phyloP scores from a whole-genome alignment of 2,113 vertebrate species.

The Cynocephalus volans region DNA sequence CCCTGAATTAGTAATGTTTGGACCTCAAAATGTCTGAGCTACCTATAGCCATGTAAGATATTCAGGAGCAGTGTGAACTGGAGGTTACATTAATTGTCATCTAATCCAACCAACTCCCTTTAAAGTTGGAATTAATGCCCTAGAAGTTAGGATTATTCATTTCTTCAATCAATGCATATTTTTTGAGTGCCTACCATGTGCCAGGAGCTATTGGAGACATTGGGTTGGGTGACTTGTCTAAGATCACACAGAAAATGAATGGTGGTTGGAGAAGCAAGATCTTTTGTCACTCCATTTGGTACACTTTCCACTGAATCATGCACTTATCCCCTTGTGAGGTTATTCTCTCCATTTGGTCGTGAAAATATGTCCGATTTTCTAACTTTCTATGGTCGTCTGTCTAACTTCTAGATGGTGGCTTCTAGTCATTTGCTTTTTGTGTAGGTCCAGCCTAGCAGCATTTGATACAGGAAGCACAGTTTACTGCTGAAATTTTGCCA shows the following conservation, averaged over 20 bases:
- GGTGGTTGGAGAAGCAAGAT: background rate
- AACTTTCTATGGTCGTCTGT: background rate
- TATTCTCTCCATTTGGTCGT: constrained; percentile 23
- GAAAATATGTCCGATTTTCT: background rate
- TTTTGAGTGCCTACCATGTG: background rate
- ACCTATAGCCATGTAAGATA: background rate
- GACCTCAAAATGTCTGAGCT: background rate
- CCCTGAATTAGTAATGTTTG: background rate
- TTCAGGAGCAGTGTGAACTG: background rate
- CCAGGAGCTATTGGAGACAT: background rate
- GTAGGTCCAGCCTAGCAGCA: background rate
- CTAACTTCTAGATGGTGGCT: background rate
- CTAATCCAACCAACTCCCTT: background rate
- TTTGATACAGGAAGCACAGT: background rate
- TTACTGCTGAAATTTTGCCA: background rate
- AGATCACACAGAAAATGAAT: background rate
- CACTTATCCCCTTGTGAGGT: background rate
- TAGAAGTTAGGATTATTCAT: background rate
- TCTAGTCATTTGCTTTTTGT: background rate
- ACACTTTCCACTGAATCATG: background rate
- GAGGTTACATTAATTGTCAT: background rate
- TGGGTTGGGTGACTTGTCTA: background rate
- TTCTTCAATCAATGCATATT: background rate
- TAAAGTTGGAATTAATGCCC: background rate
- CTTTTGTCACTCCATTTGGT: background rate